Conservation (phyloP, 2,797 vertebrate genomes). For the Gadopsis marmoratus region DNA sequence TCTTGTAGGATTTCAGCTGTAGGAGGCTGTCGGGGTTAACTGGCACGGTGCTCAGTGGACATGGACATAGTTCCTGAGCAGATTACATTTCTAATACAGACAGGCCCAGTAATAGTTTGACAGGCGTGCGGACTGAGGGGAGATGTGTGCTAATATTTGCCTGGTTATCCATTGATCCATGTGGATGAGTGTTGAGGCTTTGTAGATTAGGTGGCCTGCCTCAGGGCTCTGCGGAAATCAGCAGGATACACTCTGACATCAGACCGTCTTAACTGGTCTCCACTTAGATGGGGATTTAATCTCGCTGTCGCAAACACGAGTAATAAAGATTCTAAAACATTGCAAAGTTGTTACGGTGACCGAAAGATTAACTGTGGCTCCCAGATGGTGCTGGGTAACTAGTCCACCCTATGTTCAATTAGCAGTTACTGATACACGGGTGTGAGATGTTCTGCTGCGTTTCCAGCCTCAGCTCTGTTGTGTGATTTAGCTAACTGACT, state of each 20-base stretch:
- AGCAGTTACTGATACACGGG: conserved; percentile 18
- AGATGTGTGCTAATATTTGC: conserved; percentile 77
- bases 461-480: conserved; percentile 27
- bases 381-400: conserved; percentile 39
- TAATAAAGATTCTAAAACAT: conserved; percentile 60
- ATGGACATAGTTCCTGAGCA: conserved; percentile 47
- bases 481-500: conserved; percentile 49
- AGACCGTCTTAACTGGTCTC: conserved; percentile 49
- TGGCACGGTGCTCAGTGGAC: conserved; percentile 37
- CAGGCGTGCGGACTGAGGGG: conserved; percentile 46
- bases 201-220: conserved; percentile 74
- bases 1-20: conserved; percentile 28
- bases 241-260: conserved; percentile 61
- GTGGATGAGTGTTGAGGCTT: conserved; percentile 68
- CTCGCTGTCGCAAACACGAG: conserved; percentile 24
- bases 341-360: conserved; percentile 46
- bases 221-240: conserved; percentile 65
- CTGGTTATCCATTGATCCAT: conserved; percentile 76
- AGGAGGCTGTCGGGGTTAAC: conserved; percentile 45
- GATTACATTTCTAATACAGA: conserved; percentile 51
- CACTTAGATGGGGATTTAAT: conserved; percentile 46
- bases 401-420: conserved; percentile 38
- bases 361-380: conserved; percentile 44
- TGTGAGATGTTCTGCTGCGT: conserved; percentile 18
- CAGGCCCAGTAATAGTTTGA: conserved; percentile 41